Base-by-base conservation (phyloP, 2,888 invertebrate species). In the Synergus laeviventris region DNA sequence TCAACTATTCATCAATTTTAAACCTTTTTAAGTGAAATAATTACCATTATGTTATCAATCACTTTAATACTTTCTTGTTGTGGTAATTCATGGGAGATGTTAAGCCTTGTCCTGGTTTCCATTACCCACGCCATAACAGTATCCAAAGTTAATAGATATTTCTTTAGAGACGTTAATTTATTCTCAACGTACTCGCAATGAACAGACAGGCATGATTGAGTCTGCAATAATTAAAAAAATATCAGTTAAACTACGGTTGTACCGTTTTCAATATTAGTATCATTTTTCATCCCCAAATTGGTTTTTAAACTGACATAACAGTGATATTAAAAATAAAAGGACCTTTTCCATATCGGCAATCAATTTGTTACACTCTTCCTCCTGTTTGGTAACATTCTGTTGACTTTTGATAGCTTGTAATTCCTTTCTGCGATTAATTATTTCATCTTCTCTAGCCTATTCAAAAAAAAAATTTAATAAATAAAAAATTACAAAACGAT, bases 391-490 rank as follows among this genome's bases (percentile, higher is more conserved):
- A 62, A 83, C 82, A 78, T 86, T 87, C 31, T 87, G 89, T 82
- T 87, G 88, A 86, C 85, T 90, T 81, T 91, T 90, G 79, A 92
- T 86, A 77, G 86, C 88, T 82, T 92, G 92, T 84, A 93, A 89
- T 74, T 92, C 93, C 76, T 91, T 91, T 88, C 91, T 91, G 87
- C 91, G 92, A 76, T 85, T 88, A 76, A 88, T 84, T 54, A 94
- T 89, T 88, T 94, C 94, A 87, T 93, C 93, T 87, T 93, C 93
- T 80, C 93, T 92, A 31, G 93, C 94, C 94, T 94, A 88, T 49
- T 81, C 80, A 74, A 79, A 74, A 76, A 81, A 70, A 49, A n/a
- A 49, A 2, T 16, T 9, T n/a, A 62, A 36, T 39, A 11, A 18
- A 38, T n/a, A n/a, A 18, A 66, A 24, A 66, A 24, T 9, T 42